Conservation (phyloP, 2,888 invertebrate species). For the Cryptophagus acutangulus region DNA sequence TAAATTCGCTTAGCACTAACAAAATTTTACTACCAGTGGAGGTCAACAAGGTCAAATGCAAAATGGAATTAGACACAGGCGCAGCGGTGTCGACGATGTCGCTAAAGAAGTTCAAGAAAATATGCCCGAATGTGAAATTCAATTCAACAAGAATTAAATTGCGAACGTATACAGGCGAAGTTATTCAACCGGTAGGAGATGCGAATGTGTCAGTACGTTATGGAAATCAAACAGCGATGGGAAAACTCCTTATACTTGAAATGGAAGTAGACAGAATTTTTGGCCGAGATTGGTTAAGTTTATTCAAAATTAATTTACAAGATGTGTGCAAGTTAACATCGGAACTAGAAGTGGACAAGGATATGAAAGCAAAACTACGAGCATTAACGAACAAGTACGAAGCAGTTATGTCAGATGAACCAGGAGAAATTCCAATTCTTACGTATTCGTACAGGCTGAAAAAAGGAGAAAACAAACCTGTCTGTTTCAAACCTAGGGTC, state of each 20-base stretch:
- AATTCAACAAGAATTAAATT: constrained; percentile 4
- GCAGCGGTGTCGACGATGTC: constrained; percentile 7
- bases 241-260: no score
- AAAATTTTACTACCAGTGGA: not conserved
- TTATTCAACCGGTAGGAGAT: constrained; percentile 3
- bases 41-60: not conserved
- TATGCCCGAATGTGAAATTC: not conserved
- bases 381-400: not conserved
- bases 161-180: constrained; percentile 4
- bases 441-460: not conserved
- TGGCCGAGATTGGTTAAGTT: not conserved
- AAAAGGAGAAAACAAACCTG: not conserved
- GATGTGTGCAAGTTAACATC: no score
- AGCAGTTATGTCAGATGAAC: not conserved
- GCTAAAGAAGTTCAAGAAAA: constrained; percentile 3
- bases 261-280: not conserved
- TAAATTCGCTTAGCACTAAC: not conserved
- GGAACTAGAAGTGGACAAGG: not conserved
- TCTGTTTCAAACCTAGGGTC: not conserved
- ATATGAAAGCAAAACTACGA: not conserved
- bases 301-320: not conserved
- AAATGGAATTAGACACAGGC: constrained; percentile 7
- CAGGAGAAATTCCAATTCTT: not conserved
- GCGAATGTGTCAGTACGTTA: not conserved
- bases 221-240: no score